phyloP scores from a whole-genome alignment of 2,797 vertebrate species.

The Catamblyrhynchus diadema region DNA sequence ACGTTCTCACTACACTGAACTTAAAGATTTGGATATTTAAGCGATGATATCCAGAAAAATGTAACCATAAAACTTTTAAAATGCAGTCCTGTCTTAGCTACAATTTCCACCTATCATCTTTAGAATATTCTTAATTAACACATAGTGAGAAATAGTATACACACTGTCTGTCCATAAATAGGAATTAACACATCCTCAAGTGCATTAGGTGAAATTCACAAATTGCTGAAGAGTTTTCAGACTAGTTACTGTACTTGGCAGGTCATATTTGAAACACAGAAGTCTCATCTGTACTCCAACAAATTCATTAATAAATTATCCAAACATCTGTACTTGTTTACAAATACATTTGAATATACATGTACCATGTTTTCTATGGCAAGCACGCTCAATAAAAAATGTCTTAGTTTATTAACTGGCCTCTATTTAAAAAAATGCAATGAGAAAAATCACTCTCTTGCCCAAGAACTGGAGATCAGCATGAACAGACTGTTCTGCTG shows the following conservation, averaged over 20 bases:
- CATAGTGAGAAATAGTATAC: background rate
- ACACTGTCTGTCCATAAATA: background rate
- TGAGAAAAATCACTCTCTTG: background rate
- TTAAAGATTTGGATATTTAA: background rate
- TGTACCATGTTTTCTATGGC: background rate
- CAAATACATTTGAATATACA: background rate
- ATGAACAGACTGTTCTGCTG: background rate
- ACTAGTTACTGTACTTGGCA: background rate
- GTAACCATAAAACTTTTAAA: background rate
- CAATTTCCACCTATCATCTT: background rate
- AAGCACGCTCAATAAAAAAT: background rate
- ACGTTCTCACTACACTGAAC: background rate
- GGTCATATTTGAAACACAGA: background rate
- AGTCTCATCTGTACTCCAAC: background rate
- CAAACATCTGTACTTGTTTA: background rate
- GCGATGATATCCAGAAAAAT: background rate
- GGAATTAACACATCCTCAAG: background rate
- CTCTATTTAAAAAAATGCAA: background rate
- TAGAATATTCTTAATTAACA: background rate
- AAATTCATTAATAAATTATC: background rate
- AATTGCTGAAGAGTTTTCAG: background rate
- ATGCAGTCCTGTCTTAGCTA: background rate
- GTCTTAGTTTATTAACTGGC: background rate
- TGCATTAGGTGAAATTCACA: background rate
- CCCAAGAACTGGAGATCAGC: background rate